A percentile compares a stretch with the other conserved stretches of the same genome.
phyloP scores from a whole-genome alignment of 2,797 vertebrate species.

The Sebastes nivosus region DNA sequence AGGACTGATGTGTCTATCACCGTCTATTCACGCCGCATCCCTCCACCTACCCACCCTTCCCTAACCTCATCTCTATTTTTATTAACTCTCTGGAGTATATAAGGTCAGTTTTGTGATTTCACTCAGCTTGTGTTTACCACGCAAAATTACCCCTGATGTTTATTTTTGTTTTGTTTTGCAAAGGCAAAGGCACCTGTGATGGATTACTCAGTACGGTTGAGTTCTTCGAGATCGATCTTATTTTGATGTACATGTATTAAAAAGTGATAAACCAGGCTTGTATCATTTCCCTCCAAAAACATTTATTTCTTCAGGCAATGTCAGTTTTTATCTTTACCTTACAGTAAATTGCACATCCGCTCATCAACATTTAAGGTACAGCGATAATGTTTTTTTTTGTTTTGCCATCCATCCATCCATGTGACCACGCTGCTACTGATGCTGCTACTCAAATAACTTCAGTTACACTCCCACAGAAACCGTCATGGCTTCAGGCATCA shows the following conservation, averaged over 20 bases:
- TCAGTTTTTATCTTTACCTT: constrained; percentile 25
- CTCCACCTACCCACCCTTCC: not conserved
- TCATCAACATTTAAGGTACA: constrained; percentile 16
- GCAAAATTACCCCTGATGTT: not conserved
- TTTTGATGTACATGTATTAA: not conserved
- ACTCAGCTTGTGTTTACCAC: constrained; percentile 1
- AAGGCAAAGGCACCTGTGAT: not conserved
- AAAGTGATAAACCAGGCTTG: not conserved
- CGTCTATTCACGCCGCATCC: not conserved
- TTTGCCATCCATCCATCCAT: not conserved
- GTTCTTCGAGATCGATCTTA: not conserved
- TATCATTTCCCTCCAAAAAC: constrained; percentile 20
- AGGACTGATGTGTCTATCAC: constrained; percentile 65
- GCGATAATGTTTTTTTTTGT: not conserved
- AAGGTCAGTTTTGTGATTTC: constrained; percentile 16
- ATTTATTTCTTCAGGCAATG: constrained; percentile 48
- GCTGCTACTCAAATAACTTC: not conserved
- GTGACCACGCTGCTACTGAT: not conserved
- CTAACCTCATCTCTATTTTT: constrained; percentile 7
- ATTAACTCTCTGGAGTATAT: constrained; percentile 12
- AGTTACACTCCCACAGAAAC: not conserved
- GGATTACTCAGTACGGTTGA: not conserved
- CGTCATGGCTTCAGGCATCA: not conserved
- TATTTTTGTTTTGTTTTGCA: not conserved
- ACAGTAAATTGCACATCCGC: constrained; percentile 37